Evolutionary conservation across 23 tunicate species (phyloP).

Genomic region (Ciona savignyi): DNA sequence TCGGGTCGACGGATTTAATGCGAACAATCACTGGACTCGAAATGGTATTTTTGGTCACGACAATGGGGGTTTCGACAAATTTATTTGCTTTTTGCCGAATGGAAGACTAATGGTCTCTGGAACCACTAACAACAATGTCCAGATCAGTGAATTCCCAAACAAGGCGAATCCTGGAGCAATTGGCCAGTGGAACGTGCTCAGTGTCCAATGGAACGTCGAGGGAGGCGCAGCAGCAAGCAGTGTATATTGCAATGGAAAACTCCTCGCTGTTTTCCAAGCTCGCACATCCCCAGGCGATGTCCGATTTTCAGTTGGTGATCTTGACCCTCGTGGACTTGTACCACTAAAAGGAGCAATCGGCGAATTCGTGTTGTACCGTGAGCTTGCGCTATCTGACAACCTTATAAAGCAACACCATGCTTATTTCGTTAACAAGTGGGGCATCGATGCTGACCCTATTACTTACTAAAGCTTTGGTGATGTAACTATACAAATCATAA

Average conservation of each 20-base stretch:
- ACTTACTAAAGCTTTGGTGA: background rate
- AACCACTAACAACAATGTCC: background rate
- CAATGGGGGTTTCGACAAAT: background rate
- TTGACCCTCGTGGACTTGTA: background rate
- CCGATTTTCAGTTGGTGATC: background rate
- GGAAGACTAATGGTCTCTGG: background rate
- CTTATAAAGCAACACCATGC: background rate
- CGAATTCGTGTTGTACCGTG: background rate
- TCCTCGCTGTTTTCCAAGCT: background rate
- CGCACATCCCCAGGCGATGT: background rate
- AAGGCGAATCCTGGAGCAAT: background rate
- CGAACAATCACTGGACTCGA: background rate
- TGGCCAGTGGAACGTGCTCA: background rate
- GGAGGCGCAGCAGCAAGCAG: background rate
- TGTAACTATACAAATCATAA: background rate
- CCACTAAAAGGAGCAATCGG: background rate
- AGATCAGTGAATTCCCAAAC: background rate
- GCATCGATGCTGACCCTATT: background rate
- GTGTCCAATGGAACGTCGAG: background rate
- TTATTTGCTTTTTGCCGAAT: no score
- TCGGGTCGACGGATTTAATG: background rate
- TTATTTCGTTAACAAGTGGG: background rate
- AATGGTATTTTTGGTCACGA: background rate
- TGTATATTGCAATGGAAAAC: background rate
- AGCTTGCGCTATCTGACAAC: background rate